These are phyloP conservation scores for Drosophila leonis DNA, from an alignment of 2,888 invertebrate genomes.

Conservation along the genomic window DNA sequence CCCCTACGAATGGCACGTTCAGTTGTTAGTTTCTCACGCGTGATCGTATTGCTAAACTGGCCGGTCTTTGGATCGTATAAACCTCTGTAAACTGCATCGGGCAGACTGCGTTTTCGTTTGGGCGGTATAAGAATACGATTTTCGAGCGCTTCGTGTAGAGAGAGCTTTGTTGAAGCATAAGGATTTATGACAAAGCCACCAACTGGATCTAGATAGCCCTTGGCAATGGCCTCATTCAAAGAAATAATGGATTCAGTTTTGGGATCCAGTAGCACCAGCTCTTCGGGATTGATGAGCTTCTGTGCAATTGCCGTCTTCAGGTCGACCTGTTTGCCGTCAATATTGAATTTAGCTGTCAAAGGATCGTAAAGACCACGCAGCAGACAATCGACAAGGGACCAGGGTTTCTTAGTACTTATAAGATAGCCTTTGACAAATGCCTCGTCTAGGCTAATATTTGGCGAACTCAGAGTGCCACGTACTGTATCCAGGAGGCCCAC, in stretches of 20 bases:
- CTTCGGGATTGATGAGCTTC: conserved; percentile 91
- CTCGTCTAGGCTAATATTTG: conserved; percentile 90
- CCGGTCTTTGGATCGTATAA: conserved; percentile 94
- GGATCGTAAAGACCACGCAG: conserved; percentile 93
- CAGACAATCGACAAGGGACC: conserved; percentile 93
- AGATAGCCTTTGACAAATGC: conserved; percentile 93
- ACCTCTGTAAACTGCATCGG: conserved; percentile 96
- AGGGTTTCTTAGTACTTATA: conserved; percentile 91
- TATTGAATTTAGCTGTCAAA: conserved; percentile 89
- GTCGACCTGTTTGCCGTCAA: conserved; percentile 89
- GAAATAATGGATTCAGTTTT: conserved; percentile 92
- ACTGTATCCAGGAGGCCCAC: conserved; percentile 90
- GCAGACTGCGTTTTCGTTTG: conserved; percentile 92
- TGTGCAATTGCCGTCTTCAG: conserved; percentile 91
- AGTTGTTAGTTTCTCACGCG: conserved; percentile 92
- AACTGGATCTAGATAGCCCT: conserved; percentile 91
- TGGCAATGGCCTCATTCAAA: conserved; percentile 91
- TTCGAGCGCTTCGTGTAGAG: conserved; percentile 93
- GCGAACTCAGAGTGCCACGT: conserved; percentile 89
- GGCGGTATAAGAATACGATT: conserved; percentile 93
- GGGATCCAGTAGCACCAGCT: conserved; percentile 92
- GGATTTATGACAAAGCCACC: conserved; percentile 93
- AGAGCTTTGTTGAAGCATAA: conserved; percentile 90
- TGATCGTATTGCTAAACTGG: conserved; percentile 92
- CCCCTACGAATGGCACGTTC: conserved; percentile 94